Evolutionary conservation across 2,113 vertebrate species (phyloP).

Genomic region (Salvelinus fontinalis): DNA sequence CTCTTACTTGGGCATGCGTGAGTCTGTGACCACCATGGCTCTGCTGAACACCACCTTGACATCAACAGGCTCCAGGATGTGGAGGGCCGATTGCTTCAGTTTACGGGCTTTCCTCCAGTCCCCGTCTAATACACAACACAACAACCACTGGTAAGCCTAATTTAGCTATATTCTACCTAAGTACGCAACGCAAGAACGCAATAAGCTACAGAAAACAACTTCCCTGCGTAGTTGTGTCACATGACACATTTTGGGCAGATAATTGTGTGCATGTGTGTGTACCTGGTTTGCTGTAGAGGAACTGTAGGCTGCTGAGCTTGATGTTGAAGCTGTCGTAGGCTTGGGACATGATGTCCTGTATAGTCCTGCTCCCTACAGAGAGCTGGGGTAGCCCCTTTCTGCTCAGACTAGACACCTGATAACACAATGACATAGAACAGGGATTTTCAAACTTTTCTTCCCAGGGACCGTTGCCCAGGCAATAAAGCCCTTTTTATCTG

Average conservation of each 20-base stretch:
- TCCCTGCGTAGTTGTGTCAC: too few species aligned
- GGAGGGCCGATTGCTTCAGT: constrained; percentile 80
- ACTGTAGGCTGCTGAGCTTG: constrained; percentile 90
- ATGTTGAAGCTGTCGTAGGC: constrained; percentile 95
- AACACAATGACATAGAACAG: neutral
- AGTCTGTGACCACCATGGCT: constrained; percentile 93
- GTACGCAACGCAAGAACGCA: too few species aligned
- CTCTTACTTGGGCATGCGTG: constrained; percentile 91
- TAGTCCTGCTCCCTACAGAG: constrained; percentile 73
- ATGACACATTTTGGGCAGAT: too few species aligned
- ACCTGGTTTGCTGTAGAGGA: constrained; percentile 74
- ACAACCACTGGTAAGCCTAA: too few species aligned
- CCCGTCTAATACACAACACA: constrained; percentile 71
- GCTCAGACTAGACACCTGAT: constrained; percentile 80
- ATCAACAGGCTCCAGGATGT: constrained; percentile 92
- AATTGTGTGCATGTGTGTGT: neutral
- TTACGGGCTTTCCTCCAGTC: constrained; percentile 91
- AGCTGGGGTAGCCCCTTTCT: constrained; percentile 81
- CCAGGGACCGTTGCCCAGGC: too few species aligned
- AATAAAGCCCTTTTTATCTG: too few species aligned
- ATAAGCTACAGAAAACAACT: neutral
- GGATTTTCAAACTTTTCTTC: too few species aligned
- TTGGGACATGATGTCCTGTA: constrained; percentile 93
- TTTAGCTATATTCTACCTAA: too few species aligned
- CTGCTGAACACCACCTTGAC: constrained; percentile 88